A percentile compares a stretch with the other conserved stretches of the same genome.
Evolutionary conservation across 2,888 invertebrate genomes (phyloP).

Genomic region (Meiosimyza platycephala): DNA sequence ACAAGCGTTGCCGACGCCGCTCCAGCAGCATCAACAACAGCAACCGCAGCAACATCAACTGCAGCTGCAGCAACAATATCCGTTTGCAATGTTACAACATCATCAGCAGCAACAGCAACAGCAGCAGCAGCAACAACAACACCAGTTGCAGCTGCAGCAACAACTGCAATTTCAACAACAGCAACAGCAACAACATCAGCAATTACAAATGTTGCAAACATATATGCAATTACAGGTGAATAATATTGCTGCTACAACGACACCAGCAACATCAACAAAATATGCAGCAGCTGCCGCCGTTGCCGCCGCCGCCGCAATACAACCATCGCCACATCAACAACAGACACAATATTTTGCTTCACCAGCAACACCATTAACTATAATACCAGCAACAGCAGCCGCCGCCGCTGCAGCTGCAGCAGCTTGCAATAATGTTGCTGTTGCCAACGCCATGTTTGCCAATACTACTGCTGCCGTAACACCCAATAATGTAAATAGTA

Average conservation of each 20-base stretch:
- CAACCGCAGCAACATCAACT: constrained; percentile 47
- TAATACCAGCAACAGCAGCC: constrained; percentile 51
- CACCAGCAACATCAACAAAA: constrained; percentile 60
- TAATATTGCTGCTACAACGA: constrained; percentile 53
- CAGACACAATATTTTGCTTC: constrained; percentile 56
- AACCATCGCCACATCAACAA: constrained; percentile 39
- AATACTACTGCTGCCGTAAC: constrained; percentile 56
- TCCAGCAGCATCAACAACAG: constrained; percentile 58
- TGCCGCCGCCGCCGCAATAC: constrained; percentile 41
- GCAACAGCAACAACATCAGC: constrained; percentile 57
- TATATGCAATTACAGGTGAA: constrained; percentile 65
- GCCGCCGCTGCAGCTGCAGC: neutral
- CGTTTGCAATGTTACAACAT: constrained; percentile 48
- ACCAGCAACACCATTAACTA: constrained; percentile 59
- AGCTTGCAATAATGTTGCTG: constrained; percentile 55
- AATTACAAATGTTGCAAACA: constrained; percentile 63
- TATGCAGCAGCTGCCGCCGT: constrained; percentile 44
- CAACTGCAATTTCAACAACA: constrained; percentile 50
- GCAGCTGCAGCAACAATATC: constrained; percentile 47
- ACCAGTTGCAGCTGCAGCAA: constrained; percentile 52
- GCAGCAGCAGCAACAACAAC: constrained; percentile 56
- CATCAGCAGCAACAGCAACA: constrained; percentile 53
- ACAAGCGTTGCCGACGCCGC: constrained; percentile 63
- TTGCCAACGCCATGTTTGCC: constrained; percentile 55
- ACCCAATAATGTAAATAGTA: constrained; percentile 66